phyloP scores from a whole-genome alignment of 2,113 vertebrate species.

The Balaeniceps rex region DNA sequence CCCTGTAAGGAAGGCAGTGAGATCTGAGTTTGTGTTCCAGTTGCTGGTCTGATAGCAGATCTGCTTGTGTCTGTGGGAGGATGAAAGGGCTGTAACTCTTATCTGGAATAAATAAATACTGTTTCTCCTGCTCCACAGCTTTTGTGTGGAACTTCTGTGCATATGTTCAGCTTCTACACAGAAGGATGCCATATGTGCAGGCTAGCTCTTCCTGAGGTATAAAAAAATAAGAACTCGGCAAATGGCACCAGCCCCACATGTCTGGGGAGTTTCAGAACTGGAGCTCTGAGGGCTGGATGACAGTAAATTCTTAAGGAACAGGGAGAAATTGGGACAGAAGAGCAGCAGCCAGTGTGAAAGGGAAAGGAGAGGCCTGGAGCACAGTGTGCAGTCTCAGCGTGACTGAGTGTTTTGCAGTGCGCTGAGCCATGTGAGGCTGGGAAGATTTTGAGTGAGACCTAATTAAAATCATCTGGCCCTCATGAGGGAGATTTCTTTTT shows the following conservation, averaged over 20 bases:
- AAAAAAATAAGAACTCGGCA: background rate
- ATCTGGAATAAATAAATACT: background rate
- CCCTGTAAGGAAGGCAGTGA: background rate
- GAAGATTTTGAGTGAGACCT: constrained; percentile 5
- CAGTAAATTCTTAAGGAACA: background rate
- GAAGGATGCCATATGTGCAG: background rate
- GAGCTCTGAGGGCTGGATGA: background rate
- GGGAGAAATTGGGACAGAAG: background rate
- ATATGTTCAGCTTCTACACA: background rate
- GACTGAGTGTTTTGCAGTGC: background rate
- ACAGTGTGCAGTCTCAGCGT: background rate
- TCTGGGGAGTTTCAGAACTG: background rate
- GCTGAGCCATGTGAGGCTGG: background rate
- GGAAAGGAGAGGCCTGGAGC: background rate
- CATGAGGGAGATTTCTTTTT: background rate
- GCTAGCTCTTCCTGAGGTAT: background rate
- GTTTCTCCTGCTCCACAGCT: background rate
- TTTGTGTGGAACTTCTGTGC: background rate
- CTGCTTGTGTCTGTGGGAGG: background rate
- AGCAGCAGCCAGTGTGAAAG: background rate
- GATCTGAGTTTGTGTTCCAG: background rate
- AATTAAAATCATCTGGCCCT: constrained; percentile 52
- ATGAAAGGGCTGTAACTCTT: background rate
- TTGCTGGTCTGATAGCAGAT: background rate
- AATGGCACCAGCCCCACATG: background rate